Percentiles rank a stretch among this genome's conserved stretches.
These are phyloP conservation scores for Podarcis muralis DNA, from an alignment of 2,113 vertebrate species.

Conservation along the genomic window DNA sequence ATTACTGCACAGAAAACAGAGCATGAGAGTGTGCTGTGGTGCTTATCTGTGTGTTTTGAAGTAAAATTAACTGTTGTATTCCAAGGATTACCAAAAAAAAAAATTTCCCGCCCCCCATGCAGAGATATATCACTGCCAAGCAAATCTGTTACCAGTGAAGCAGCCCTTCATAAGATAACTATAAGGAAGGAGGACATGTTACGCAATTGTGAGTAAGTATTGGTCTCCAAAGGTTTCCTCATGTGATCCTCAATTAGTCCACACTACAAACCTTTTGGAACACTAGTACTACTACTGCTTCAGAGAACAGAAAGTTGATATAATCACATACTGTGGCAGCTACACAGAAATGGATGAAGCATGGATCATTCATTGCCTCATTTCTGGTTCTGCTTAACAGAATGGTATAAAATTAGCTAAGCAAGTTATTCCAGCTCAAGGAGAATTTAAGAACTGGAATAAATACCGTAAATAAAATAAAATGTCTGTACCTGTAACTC, in stretches of 20 bases:
- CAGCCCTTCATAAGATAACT: background rate
- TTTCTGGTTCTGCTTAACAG: slow-evolving; percentile 11
- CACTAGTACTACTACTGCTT: background rate
- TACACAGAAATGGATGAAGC: background rate
- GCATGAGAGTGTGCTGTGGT: background rate
- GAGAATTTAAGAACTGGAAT: background rate
- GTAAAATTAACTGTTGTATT: background rate
- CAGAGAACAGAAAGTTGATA: background rate
- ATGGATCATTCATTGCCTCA: background rate
- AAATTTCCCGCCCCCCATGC: too few relatives aligned
- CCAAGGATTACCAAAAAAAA: background rate
- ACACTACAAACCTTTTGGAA: background rate
- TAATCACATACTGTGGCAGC: background rate
- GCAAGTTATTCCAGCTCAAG: slow-evolving; percentile 29
- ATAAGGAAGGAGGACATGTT: background rate
- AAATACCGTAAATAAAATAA: background rate
- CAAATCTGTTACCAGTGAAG: background rate
- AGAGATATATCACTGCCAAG: background rate
- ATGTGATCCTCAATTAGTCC: background rate
- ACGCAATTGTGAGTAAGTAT: slow-evolving; percentile 18
- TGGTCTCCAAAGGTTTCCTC: background rate
- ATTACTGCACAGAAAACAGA: background rate
- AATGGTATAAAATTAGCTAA: slow-evolving; percentile 20
- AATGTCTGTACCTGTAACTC: background rate
- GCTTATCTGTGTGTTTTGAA: slow-evolving; percentile 12